Conservation (phyloP, 2,797 vertebrate genomes). For the Anguilla pacifica region DNA sequence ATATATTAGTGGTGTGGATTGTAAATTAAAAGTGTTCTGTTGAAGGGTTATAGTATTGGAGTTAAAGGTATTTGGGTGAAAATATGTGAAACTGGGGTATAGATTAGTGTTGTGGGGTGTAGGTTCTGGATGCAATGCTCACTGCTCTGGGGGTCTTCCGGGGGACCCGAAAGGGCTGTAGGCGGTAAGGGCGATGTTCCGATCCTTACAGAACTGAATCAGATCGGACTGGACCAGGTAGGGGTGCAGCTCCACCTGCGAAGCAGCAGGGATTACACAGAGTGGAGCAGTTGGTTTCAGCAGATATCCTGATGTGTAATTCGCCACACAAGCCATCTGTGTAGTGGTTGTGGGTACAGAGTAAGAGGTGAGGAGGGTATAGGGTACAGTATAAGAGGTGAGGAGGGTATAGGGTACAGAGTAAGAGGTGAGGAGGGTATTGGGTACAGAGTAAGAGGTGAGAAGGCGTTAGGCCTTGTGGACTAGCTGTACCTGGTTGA, state of each 20-base stretch:
- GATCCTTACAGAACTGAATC: conserved; percentile 69
- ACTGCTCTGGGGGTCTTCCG: conserved; percentile 62
- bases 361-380: neutral
- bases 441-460: neutral
- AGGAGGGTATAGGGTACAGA: neutral
- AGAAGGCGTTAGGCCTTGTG: neutral
- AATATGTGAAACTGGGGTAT: neutral
- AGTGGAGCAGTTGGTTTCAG: neutral
- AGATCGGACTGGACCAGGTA: conserved; percentile 72
- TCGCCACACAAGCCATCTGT: neutral
- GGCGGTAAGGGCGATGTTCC: conserved; percentile 68
- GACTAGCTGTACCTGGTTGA: conserved; percentile 68
- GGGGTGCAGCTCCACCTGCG: conserved; percentile 75
- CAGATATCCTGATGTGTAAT: neutral
- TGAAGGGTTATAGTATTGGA: neutral
- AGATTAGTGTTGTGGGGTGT: neutral
- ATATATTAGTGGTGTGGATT: neutral
- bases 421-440: neutral
- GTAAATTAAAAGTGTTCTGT: neutral
- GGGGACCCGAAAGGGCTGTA: conserved; percentile 75
- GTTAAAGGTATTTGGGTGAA: neutral
- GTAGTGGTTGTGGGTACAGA: neutral
- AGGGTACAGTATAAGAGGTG: neutral
- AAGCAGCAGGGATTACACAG: neutral
- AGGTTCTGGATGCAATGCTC: conserved; percentile 25